These are phyloP conservation scores for Serranus cabrilla DNA, from an alignment of 2,797 vertebrate species.

Conservation along the genomic window DNA sequence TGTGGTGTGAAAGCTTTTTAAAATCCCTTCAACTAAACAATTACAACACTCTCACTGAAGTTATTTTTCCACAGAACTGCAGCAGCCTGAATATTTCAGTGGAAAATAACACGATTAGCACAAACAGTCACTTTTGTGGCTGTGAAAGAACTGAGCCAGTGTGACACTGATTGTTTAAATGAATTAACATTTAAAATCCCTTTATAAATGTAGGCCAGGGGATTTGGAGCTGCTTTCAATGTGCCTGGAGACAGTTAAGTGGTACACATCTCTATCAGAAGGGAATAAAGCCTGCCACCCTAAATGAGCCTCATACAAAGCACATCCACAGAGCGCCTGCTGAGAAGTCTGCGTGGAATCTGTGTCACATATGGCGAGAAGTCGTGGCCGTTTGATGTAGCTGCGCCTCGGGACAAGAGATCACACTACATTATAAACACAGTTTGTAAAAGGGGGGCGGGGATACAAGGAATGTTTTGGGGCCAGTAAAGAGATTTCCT, in stretches of 20 bases:
- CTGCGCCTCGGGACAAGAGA: conserved; percentile 76
- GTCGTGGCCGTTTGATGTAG: conserved; percentile 76
- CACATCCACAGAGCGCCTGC: conserved; percentile 53
- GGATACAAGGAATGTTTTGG: conserved; percentile 61
- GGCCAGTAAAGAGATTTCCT: conserved; percentile 77
- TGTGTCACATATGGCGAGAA: conserved; percentile 72
- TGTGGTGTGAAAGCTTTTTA: neutral
- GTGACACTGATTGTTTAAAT: conserved; percentile 57
- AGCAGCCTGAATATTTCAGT: conserved; percentile 26
- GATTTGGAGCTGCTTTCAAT: conserved; percentile 32
- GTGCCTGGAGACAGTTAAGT: conserved; percentile 31
- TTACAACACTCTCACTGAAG: conserved; percentile 1
- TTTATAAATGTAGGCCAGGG: conserved; percentile 50
- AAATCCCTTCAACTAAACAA: conserved; percentile 20
- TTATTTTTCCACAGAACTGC: conserved; percentile 24
- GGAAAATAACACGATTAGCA: conserved; percentile 30
- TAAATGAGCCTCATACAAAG: conserved; percentile 62
- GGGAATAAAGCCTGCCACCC: conserved; percentile 46
- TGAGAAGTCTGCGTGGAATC: conserved; percentile 62
- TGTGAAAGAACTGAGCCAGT: conserved; percentile 31
- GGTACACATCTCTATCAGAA: conserved; percentile 42
- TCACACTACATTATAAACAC: conserved; percentile 81
- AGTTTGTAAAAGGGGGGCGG: conserved; percentile 74
- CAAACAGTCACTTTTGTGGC: conserved; percentile 35
- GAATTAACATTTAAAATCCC: conserved; percentile 60